A percentile compares a stretch with the other conserved stretches of the same genome.
Conservation (phyloP, 2,888 invertebrate genomes). For the Scaptomyza caliginosa region DNA sequence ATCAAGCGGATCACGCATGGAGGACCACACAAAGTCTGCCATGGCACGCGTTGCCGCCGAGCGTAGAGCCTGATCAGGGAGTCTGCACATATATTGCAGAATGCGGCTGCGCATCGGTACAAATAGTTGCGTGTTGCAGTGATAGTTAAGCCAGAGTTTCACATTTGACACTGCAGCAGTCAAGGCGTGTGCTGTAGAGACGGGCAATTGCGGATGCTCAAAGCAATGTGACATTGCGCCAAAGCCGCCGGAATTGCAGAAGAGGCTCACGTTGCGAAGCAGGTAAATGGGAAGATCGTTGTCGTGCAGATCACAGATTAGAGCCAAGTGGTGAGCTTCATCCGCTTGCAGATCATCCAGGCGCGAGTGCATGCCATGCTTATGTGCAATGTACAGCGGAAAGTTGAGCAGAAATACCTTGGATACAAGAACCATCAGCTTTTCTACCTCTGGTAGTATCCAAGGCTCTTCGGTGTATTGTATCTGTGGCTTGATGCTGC, state of each 20-base stretch:
- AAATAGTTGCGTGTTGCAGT: constrained; percentile 94
- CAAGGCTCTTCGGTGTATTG: constrained; percentile 85
- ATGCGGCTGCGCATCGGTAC: constrained; percentile 94
- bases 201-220: constrained; percentile 91
- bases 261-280: constrained; percentile 95
- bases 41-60: constrained; percentile 95
- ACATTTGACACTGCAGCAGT: constrained; percentile 96
- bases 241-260: constrained; percentile 95
- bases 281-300: constrained; percentile 96
- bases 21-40: constrained; percentile 98
- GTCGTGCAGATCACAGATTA: constrained; percentile 95
- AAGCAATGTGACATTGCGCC: constrained; percentile 94
- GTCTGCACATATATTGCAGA: constrained; percentile 95
- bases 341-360: constrained; percentile 93
- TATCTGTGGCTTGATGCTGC: constrained; percentile 52
- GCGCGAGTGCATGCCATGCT: constrained; percentile 91
- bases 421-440: constrained; percentile 93
- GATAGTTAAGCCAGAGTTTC: constrained; percentile 96
- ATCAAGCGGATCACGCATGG: constrained; percentile 95
- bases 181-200: constrained; percentile 95
- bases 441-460: constrained; percentile 93
- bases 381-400: constrained; percentile 94
- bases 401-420: constrained; percentile 96
- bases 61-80: constrained; percentile 95
- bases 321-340: constrained; percentile 87